These are phyloP conservation scores for Lampropteryx suffumata DNA, from an alignment of 2,888 invertebrate genomes.

Conservation along the genomic window DNA sequence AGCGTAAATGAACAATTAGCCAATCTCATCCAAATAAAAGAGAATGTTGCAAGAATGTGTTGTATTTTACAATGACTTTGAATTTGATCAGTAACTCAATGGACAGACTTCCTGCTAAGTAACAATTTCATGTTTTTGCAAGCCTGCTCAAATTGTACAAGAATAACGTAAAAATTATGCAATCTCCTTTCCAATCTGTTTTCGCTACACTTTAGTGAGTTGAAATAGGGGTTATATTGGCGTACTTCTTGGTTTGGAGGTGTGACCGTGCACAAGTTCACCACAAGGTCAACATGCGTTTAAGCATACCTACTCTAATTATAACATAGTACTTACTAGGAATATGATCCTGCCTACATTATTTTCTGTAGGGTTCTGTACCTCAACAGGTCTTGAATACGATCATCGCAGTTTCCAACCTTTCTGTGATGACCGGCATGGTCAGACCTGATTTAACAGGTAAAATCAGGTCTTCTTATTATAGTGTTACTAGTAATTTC, in stretches of 20 bases:
- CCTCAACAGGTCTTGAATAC: no score
- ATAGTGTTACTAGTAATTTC: no score
- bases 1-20: no score
- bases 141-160: slow-evolving; percentile 9
- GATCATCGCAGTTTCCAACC: no score
- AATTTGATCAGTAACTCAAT: slow-evolving; percentile 13
- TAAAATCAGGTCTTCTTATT: no score
- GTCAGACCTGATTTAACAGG: no score
- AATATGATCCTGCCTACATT: no score
- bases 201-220: neutral
- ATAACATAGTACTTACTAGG: no score
- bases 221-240: slow-evolving; percentile 9
- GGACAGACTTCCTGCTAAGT: slow-evolving; percentile 21
- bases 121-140: slow-evolving; percentile 1
- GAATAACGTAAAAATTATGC: slow-evolving; percentile 17
- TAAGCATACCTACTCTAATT: neutral
- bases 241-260: slow-evolving; percentile 20
- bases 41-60: slow-evolving; percentile 4
- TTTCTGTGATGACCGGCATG: no score
- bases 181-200: slow-evolving; percentile 22
- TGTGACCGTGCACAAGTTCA: slow-evolving; percentile 41
- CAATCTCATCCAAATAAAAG: neutral
- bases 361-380: no score
- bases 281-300: slow-evolving; percentile 33
- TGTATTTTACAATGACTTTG: neutral